A percentile compares a stretch with the other conserved stretches of the same genome.
phyloP scores from a whole-genome alignment of 2,797 vertebrate genomes.

The Notolepis coatsorum region DNA sequence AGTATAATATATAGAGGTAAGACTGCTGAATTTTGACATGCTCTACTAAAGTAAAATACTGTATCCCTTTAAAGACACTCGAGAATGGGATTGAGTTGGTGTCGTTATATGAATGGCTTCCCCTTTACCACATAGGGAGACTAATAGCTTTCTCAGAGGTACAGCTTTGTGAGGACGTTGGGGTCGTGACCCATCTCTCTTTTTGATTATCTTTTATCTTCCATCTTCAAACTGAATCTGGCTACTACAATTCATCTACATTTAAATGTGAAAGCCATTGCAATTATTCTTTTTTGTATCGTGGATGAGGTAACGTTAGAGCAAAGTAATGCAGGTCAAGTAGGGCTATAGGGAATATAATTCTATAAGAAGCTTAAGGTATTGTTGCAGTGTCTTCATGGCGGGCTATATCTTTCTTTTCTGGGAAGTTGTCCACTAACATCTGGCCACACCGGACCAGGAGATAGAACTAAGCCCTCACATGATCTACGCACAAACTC shows the following conservation, averaged over 20 bases:
- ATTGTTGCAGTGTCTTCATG: constrained; percentile 70
- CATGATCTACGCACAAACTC: constrained; percentile 9
- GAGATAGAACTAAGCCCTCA: constrained; percentile 52
- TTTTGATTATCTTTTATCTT: too few species aligned
- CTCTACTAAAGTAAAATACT: too few species aligned
- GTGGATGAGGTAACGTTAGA: constrained; percentile 51
- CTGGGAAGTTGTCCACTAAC: constrained; percentile 64
- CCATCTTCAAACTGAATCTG: background rate
- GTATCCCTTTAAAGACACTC: too few species aligned
- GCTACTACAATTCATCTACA: background rate
- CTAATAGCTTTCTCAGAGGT: too few species aligned
- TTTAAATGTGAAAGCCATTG: constrained; percentile 4
- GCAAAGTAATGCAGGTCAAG: constrained; percentile 54
- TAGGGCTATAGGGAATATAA: constrained; percentile 45
- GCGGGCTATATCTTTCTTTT: constrained; percentile 67
- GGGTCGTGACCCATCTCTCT: too few species aligned
- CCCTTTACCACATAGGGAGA: too few species aligned
- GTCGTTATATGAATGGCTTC: background rate
- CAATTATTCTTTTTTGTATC: constrained; percentile 1
- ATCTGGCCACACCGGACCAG: constrained; percentile 68
- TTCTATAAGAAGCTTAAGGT: constrained; percentile 76
- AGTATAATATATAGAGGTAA: too few species aligned
- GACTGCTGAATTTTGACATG: too few species aligned
- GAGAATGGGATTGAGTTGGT: background rate
- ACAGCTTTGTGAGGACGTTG: too few species aligned